Conservation (phyloP, 2,888 invertebrate genomes). For the Syritta pipiens region DNA sequence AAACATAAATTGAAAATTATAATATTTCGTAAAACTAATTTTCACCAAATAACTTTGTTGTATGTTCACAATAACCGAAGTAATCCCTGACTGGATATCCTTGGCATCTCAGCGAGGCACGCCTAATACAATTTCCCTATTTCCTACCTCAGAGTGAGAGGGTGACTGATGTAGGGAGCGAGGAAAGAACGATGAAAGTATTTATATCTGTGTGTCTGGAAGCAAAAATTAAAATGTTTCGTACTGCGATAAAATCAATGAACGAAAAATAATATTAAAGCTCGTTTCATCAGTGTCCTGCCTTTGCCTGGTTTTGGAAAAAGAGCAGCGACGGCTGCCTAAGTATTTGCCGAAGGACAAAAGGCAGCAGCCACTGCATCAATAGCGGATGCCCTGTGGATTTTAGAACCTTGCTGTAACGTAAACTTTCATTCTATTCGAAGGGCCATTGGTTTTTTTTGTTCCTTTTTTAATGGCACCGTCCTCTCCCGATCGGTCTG, state of each 20-base stretch:
- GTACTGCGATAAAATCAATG: constrained; percentile 4
- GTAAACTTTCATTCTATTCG: constrained; percentile 29
- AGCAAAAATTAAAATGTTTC: constrained; percentile 3
- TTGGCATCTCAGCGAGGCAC: not conserved
- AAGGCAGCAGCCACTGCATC: constrained; percentile 2
- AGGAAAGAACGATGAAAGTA: no score
- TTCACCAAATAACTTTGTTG: constrained; percentile 6
- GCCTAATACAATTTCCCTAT: not conserved
- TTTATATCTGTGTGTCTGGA: not conserved
- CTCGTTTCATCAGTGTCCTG: constrained; percentile 16
- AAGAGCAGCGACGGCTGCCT: no score
- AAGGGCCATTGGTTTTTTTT: not conserved
- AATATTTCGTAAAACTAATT: constrained; percentile 16
- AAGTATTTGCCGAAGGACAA: constrained; percentile 13
- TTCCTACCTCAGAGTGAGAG: not conserved
- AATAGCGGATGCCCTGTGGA: constrained; percentile 24
- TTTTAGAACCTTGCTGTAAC: constrained; percentile 15
- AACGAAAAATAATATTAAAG: constrained; percentile 18
- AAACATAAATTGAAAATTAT: constrained; percentile 13
- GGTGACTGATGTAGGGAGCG: not conserved
- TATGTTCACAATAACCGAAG: constrained; percentile 11
- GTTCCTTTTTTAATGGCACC: not conserved
- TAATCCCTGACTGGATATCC: not conserved
- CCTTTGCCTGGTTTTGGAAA: not conserved
- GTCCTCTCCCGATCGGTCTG: not conserved